Evolutionary conservation across 2,888 invertebrate genomes (phyloP), one percentile per base, ranked within the genome.

Genomic region (Ditylenchus weischeri): DNA sequence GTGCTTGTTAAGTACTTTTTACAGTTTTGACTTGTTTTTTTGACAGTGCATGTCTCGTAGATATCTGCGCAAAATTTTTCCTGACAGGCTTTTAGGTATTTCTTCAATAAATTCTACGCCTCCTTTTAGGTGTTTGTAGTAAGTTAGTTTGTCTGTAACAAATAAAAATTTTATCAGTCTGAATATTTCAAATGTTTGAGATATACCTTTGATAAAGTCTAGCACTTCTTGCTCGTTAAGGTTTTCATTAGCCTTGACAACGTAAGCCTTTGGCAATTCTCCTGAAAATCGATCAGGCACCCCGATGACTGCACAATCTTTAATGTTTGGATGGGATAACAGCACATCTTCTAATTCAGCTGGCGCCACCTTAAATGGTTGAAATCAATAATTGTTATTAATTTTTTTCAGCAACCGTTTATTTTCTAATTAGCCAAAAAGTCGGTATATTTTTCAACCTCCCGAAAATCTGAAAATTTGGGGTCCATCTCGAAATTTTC

Each of bases 331-430:
- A 85, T 90, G 88, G 49, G 88, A 88, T 63, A 91, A 84, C 51
- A 93, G 84, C 59, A 92, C 79, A 19, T 89, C 89, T 84, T 93
- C 93, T 50, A 93, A 84, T 85, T 93, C 92, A 0, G 92, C 91
- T 3, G 92, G 92, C 0, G 92, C 88, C 10, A 92, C 92, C 74
- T 78, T 59, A 79, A 88, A 62, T 59, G 50, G 35, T 29, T 61
- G 11, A 19, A 10, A 54, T 29, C 23, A 13, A 58, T n/a, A 63
- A 7, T 13, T 18, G n/a, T n/a, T n/a, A n/a, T n/a, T n/a, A n/a
- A n/a, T n/a, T n/a, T n/a, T n/a, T n/a, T n/a, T n/a, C n/a, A n/a
- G n/a, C n/a, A n/a, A n/a, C n/a, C n/a, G n/a, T n/a, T n/a, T n/a
- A n/a, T n/a, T n/a, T n/a, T n/a, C n/a, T n/a, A n/a, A n/a, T n/a